Conservation (phyloP, 2,888 invertebrate species). For the Drosophila gaucha region DNA sequence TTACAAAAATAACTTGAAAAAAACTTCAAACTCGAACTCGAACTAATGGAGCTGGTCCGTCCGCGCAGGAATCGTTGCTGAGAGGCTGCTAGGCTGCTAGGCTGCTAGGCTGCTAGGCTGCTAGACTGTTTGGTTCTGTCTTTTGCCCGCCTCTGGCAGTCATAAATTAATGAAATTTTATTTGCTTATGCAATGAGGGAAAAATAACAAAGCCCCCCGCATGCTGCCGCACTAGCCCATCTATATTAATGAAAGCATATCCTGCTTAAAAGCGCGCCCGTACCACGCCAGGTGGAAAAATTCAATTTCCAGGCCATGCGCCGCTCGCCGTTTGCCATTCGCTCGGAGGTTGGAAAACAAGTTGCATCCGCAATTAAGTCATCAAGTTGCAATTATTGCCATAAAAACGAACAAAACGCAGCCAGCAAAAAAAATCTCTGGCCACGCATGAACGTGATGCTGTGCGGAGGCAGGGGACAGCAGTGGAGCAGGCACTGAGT, state of each 20-base stretch:
- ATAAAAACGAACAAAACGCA: slow-evolving; percentile 82
- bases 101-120: not conserved
- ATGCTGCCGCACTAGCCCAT: slow-evolving; percentile 36
- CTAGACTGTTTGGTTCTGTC: slow-evolving; percentile 15
- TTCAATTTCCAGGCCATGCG: slow-evolving; percentile 75
- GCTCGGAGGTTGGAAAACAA: slow-evolving; percentile 75
- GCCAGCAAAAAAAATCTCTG: slow-evolving; percentile 67
- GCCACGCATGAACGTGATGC: slow-evolving; percentile 81
- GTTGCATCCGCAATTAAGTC: slow-evolving; percentile 81
- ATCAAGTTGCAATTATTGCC: slow-evolving; percentile 80
- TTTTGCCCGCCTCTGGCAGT: slow-evolving; percentile 67
- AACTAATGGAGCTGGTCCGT: slow-evolving; percentile 51
- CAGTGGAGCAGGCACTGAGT: slow-evolving; percentile 26
- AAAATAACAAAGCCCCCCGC: slow-evolving; percentile 46
- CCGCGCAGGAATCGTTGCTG: slow-evolving; percentile 5
- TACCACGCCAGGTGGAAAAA: slow-evolving; percentile 74
- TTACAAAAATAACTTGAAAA: slow-evolving; percentile 76
- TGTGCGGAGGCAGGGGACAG: slow-evolving; percentile 28
- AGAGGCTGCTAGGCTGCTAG: not conserved
- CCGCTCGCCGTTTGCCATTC: slow-evolving; percentile 20
- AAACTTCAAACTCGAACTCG: slow-evolving; percentile 63
- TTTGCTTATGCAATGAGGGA: slow-evolving; percentile 77
- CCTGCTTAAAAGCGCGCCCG: slow-evolving; percentile 70
- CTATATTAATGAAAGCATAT: slow-evolving; percentile 80
- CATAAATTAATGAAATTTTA: slow-evolving; percentile 80